A percentile compares a stretch with the other conserved stretches of the same genome.
Evolutionary conservation across 2,113 vertebrate species (phyloP).

Genomic region (Mixornis gularis): DNA sequence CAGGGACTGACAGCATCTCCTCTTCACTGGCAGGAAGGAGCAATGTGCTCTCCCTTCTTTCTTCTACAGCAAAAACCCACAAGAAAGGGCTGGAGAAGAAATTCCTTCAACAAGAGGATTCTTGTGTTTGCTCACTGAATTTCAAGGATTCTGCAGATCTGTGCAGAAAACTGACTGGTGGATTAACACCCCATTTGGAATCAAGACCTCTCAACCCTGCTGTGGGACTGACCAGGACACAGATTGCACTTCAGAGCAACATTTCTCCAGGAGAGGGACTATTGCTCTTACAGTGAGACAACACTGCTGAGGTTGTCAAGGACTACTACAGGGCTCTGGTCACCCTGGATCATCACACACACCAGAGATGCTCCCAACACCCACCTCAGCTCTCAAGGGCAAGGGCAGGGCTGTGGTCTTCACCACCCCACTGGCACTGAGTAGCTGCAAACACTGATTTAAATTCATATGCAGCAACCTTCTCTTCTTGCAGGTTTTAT

Average conservation of each 20-base stretch:
- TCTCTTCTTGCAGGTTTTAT: background rate
- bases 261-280: background rate
- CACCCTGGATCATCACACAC: background rate
- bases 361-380: background rate
- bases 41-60: background rate
- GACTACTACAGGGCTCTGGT: rapidly evolving
- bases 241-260: background rate
- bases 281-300: background rate
- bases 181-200: background rate
- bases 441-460: background rate
- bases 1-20: background rate
- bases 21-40: background rate
- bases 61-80: background rate
- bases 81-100: background rate
- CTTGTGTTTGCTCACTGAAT: background rate
- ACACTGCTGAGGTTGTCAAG: rapidly evolving
- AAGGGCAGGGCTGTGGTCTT: background rate
- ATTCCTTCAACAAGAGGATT: background rate
- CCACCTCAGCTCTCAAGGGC: background rate
- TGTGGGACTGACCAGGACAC: rapidly evolving
- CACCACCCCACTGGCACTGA: background rate
- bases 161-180: background rate
- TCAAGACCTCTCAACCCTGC: background rate
- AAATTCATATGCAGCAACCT: background rate
- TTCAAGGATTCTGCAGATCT: background rate